phyloP scores from a whole-genome alignment of 53 echinoderm and acorn worm genomes.

The Pentamera pediparva region DNA sequence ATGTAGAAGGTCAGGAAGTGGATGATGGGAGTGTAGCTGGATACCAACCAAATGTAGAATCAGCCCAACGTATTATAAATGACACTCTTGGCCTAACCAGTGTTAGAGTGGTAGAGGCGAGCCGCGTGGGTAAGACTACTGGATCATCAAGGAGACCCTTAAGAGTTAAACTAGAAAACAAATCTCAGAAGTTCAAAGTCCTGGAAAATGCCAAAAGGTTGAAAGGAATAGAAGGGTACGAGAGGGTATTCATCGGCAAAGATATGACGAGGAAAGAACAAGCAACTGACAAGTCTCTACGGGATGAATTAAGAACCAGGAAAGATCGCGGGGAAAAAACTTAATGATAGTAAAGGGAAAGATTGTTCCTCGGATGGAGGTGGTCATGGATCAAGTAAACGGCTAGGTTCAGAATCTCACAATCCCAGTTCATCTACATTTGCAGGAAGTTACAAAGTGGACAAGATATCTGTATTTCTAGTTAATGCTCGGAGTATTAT shows the following conservation, averaged over 20 bases:
- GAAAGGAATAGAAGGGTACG: not conserved
- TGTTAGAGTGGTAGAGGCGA: not conserved
- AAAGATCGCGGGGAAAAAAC: not conserved
- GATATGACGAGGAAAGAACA: conserved; percentile 7
- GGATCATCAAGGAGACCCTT: too few species aligned
- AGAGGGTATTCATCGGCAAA: conserved; percentile 7
- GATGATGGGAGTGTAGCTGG: not conserved
- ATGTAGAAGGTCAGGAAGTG: not conserved
- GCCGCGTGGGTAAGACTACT: not conserved
- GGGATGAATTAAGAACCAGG: not conserved
- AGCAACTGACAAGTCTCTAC: not conserved
- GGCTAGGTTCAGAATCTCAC: too few species aligned
- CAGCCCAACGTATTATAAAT: not conserved
- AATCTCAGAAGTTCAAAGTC: conserved; percentile 3
- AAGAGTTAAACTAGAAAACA: conserved; percentile 11
- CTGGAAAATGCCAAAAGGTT: conserved; percentile 3
- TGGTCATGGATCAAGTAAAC: not conserved
- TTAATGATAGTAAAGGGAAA: conserved; percentile 14
- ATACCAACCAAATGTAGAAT: too few species aligned
- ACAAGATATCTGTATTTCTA: not conserved
- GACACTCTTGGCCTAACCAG: not conserved
- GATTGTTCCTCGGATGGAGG: conserved; percentile 5
- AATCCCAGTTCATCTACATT: too few species aligned
- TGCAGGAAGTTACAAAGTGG: not conserved
- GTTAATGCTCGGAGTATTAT: not conserved